Base-by-base conservation (phyloP, 2,113 vertebrate species). In the Acanthisitta chloris region DNA sequence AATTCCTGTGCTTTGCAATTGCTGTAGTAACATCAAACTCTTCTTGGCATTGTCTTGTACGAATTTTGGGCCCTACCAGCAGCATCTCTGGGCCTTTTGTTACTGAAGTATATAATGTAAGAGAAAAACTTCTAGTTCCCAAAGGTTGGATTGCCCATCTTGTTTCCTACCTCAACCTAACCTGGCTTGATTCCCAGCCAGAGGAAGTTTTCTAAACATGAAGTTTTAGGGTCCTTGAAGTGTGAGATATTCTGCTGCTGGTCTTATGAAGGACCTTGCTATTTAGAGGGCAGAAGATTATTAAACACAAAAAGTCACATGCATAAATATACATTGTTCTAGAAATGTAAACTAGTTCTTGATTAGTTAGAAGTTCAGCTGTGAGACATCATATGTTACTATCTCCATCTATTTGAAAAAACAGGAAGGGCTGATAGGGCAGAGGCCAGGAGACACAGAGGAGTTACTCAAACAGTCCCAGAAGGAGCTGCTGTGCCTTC, bases 401-500 rank as follows among this genome's bases (percentile, higher is more conserved):
- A 10, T 25, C 8, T 4, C 12, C 42, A 2, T 26, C 2, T 19
- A 34, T n/a, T 26, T 87, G 59, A n/a, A 15, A 54, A 61, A 81
- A 36, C 1, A 98, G 98, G 97, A 97, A 73, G 97, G 96, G 66
- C 96, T 98, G 96, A 95, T 97, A 73, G 96, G 97, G 94, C 97
- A 97, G 92, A 97, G 95, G 96, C 96, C 97, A 38, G 97, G 95
- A 8, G 64, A 96, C 72, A 79, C 86, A 14, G 98, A 98, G 81
- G 93, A 97, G 92, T 83, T 98, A 77, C 96, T 98, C 72, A 98
- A 96, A 70, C 97, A 95, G 34, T 94, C 98, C 51, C 98, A 98
- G 95, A 94, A 80, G 62, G 98, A 98, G 45, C 94, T 96, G 52
- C 77, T 96, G 61, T 97, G 97, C 96, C 98, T 97, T 55, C 98